Conservation (phyloP, 2,797 vertebrate species). For the Amblyraja radiata region DNA sequence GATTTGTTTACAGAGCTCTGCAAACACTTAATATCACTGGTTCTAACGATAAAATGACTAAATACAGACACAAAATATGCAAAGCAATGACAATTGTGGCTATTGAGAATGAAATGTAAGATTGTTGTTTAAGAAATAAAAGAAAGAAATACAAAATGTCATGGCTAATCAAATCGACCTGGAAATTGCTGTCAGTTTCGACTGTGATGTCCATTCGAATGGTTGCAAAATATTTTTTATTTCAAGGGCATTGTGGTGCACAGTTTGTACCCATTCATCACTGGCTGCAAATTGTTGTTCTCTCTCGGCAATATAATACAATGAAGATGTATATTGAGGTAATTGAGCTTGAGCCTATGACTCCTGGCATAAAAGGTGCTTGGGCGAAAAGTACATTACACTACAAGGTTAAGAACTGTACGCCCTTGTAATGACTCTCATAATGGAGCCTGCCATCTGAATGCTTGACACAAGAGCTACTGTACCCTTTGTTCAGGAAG, state of each 20-base stretch:
- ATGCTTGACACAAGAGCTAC: not conserved
- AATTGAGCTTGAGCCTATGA: not conserved
- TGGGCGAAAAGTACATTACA: not conserved
- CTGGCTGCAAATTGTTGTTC: slow-evolving; percentile 15
- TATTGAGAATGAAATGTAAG: not conserved
- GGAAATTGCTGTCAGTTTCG: not conserved
- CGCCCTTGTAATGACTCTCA: not conserved
- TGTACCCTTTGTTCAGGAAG: not conserved
- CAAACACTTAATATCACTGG: not conserved
- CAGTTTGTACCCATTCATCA: not conserved
- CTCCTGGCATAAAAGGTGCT: not conserved
- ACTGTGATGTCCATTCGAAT: not conserved
- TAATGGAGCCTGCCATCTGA: not conserved
- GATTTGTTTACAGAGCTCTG: not conserved
- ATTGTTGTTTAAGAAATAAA: slow-evolving; percentile 9
- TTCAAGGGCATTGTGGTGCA: not conserved
- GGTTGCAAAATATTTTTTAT: not conserved
- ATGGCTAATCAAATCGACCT: not conserved
- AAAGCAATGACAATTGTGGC: not conserved
- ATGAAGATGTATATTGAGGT: not conserved
- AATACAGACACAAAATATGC: not conserved
- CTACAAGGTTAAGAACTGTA: not conserved
- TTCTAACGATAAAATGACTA: not conserved
- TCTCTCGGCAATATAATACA: not conserved
- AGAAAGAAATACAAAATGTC: not conserved